A percentile compares a stretch with the other conserved stretches of the same genome.
Conservation (phyloP, 2,797 vertebrate species). For the Ficedula albicollis region DNA sequence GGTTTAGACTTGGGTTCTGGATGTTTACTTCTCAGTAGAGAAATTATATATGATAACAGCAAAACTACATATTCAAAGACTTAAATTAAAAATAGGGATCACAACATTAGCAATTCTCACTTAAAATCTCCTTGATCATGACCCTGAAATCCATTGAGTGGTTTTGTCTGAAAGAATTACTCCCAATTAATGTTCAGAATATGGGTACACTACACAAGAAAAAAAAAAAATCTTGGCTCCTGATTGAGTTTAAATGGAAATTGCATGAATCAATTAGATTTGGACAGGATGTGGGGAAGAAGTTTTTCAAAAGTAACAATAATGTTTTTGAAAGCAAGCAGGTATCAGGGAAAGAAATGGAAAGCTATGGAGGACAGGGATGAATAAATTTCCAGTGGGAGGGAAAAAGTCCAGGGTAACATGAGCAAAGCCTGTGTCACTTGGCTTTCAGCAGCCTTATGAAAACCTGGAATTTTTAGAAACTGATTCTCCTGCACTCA, state of each 20-base stretch:
- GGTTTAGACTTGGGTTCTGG: not conserved
- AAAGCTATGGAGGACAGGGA: not conserved
- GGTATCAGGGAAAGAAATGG: not conserved
- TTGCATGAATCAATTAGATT: not conserved
- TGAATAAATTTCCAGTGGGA: not conserved
- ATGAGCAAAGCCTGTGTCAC: not conserved
- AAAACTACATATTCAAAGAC: not conserved
- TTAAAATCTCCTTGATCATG: not conserved
- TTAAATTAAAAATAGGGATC: not conserved
- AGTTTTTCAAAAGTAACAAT: not conserved
- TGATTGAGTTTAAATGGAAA: constrained; percentile 2
- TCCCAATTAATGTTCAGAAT: not conserved
- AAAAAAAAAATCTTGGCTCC: not conserved
- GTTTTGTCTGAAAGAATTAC: not conserved
- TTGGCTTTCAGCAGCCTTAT: not conserved
- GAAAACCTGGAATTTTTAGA: not conserved
- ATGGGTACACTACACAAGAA: not conserved
- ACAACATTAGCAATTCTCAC: not conserved
- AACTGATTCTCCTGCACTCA: not conserved
- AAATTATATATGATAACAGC: not conserved
- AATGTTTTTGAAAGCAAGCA: not conserved
- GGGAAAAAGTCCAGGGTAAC: not conserved
- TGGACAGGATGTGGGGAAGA: not conserved
- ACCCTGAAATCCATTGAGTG: not conserved
- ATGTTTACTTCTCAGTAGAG: not conserved